Conservation (phyloP, 2,113 vertebrate genomes). For the Sminthopsis crassicaudata region DNA sequence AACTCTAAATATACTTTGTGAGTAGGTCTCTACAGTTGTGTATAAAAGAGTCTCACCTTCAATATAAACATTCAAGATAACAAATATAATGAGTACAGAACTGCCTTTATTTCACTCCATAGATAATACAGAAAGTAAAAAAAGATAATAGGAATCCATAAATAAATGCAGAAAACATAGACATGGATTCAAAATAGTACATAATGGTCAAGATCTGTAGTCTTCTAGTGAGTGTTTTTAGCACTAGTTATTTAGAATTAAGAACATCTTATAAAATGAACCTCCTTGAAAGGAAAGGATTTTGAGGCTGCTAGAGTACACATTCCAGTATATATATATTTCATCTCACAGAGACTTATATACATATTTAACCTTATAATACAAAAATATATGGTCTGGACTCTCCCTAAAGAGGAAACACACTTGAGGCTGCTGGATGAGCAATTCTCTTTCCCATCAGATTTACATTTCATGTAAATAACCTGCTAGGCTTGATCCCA, state of each 20-base stretch:
- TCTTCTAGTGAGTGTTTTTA: not conserved
- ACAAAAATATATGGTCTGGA: not conserved
- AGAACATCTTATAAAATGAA: not conserved
- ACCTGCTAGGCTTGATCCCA: not conserved
- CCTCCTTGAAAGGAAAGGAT: not conserved
- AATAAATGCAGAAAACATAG: not conserved
- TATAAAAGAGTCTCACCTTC: not conserved
- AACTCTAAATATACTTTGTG: not conserved
- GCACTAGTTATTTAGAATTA: not conserved
- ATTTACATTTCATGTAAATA: too few relatives aligned
- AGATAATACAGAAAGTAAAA: not conserved
- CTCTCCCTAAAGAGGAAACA: not conserved
- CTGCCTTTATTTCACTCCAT: not conserved
- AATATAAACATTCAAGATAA: not conserved
- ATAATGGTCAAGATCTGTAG: not conserved
- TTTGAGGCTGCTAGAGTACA: not conserved
- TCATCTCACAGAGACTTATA: not conserved
- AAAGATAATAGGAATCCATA: not conserved
- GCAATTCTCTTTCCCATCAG: not conserved
- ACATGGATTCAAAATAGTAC: not conserved
- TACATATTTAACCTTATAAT: not conserved
- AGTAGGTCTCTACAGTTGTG: not conserved
- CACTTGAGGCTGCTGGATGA: not conserved
- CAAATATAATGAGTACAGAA: not conserved
- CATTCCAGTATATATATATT: not conserved